Evolutionary conservation across 2,797 vertebrate genomes (phyloP).

Genomic region (Falco novaeseelandiae): DNA sequence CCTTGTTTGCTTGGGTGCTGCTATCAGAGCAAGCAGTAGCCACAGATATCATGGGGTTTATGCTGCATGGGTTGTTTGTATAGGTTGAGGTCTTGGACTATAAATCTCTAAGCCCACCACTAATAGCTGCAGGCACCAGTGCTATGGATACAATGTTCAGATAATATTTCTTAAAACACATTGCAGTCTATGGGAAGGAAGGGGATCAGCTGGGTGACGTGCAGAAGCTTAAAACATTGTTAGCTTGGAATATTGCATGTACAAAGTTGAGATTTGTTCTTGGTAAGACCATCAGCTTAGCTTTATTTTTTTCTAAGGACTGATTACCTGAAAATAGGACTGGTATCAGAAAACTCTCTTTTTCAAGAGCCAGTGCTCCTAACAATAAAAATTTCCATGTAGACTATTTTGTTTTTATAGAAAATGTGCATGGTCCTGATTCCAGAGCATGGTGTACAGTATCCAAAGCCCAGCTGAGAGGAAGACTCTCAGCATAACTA

Average conservation of each 20-base stretch:
- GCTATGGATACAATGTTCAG: background rate
- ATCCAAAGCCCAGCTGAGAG: background rate
- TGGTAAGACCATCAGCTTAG: background rate
- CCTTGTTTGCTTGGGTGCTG: background rate
- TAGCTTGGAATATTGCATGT: background rate
- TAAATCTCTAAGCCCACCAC: background rate
- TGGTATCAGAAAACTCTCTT: background rate
- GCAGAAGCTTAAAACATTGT: background rate
- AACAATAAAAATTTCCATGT: background rate
- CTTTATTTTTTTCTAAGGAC: background rate
- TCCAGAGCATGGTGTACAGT: background rate
- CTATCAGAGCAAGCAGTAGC: background rate
- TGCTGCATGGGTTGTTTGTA: rapidly evolving
- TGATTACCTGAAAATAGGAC: background rate
- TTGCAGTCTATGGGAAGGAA: background rate
- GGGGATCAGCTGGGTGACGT: background rate
- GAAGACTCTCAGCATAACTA: background rate
- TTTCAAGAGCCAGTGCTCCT: background rate
- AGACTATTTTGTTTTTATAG: background rate
- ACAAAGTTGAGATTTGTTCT: background rate
- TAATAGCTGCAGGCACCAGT: background rate
- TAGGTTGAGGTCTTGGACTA: background rate
- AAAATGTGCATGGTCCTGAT: background rate
- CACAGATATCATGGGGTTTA: background rate
- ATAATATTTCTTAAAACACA: background rate